Base-by-base conservation (phyloP, 2,888 invertebrate species). In the Spodoptera picta region DNA sequence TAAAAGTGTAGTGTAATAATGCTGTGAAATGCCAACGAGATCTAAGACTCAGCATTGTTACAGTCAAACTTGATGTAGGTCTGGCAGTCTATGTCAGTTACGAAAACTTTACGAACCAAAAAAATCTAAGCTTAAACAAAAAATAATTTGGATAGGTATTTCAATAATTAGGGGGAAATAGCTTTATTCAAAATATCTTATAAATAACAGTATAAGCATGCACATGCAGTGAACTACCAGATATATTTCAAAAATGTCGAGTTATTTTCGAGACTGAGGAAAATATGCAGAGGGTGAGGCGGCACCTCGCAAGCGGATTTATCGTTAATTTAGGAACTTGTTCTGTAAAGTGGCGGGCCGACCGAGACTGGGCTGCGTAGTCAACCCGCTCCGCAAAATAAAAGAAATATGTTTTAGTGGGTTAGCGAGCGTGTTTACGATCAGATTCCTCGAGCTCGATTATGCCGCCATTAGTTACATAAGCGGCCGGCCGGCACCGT, bases 331-430 rank as follows among this genome's bases (percentile, higher is more conserved):
- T 84, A 74, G 87, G 89, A 93, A 93, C 94, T 94, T 86, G 94
- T 94, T 93, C 85, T 87, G 84, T 87, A 81, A 85, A 88, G 89
- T 85, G 88, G 85, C 84, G 85, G 84, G 80, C 83, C 79, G 82
- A 80, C 74, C 69, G 67, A 73, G 73, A 81, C 74, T 73, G 85
- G 84, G 83, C 82, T 82, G 86, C 85, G 87, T 86, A 86, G 84
- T 88, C 84, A 83, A 82, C 83, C 82, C 84, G 84, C 88, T 84
- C 81, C 80, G 90, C 92, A 92, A 93, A 93, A 93, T 93, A 94
- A 94, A 93, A 93, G 92, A 93, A 93, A 93, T 94, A 92, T 92
- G 91, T 93, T 94, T 94, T 94, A 94, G 93, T 94, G 91, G 94
- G 94, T 94, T 94, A 94, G 92, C 92, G 85, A 92, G 91, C 89